Conservation (phyloP, 1,140 invertebrate species). For the Holcopasites calliopsidis region DNA sequence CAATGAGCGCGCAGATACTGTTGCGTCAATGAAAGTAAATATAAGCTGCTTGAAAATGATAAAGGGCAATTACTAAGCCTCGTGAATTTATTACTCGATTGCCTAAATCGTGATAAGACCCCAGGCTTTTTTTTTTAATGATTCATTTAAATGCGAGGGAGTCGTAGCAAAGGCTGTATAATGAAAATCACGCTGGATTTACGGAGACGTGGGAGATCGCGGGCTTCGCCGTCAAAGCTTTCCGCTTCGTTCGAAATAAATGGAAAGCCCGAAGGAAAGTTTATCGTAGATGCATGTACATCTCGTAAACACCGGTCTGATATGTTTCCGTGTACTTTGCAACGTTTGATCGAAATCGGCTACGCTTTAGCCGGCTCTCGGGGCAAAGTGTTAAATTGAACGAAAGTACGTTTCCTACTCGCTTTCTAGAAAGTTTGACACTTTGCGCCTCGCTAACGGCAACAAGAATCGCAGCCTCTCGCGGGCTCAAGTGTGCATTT, state of each 20-base stretch:
- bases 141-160: too few relatives aligned
- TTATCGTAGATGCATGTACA: neutral
- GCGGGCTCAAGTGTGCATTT: neutral
- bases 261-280: slow-evolving; percentile 12
- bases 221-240: neutral
- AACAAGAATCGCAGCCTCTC: neutral
- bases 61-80: too few relatives aligned
- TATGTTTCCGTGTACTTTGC: slow-evolving; percentile 2
- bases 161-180: neutral
- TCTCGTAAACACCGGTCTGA: neutral
- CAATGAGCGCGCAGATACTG: too few relatives aligned
- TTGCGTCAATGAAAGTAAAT: too few relatives aligned
- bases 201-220: neutral
- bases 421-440: slow-evolving; percentile 23
- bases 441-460: neutral
- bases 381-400: slow-evolving; percentile 23
- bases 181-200: neutral
- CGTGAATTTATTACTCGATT: too few relatives aligned
- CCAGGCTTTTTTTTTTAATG: too few relatives aligned
- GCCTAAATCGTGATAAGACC: neutral
- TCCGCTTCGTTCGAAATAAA: neutral
- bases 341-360: slow-evolving; percentile 6
- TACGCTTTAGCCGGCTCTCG: neutral
- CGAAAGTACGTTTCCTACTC: slow-evolving; percentile 8
- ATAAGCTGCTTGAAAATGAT: too few relatives aligned